Evolutionary conservation across 92 coral and sea anemone species (phyloP).

Genomic region (Bergia puertoricense): DNA sequence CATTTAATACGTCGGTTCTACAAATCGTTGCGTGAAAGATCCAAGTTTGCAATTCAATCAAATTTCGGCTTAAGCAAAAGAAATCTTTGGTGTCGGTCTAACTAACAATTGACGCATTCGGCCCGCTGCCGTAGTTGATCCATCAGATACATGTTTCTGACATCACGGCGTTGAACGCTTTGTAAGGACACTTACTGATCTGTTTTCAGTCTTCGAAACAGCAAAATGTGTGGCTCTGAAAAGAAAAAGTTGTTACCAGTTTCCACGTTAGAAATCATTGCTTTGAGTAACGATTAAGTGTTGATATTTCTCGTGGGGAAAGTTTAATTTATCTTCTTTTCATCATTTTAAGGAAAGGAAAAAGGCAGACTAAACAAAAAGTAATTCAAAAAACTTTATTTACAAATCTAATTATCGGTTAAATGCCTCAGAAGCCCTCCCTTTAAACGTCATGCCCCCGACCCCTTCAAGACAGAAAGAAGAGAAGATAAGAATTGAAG

Average conservation of each 20-base stretch:
- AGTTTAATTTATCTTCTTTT: too few relatives aligned
- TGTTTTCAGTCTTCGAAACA: conserved; percentile 27
- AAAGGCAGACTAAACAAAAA: too few relatives aligned
- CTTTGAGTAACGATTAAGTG: background rate
- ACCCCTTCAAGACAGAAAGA: too few relatives aligned
- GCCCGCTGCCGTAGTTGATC: background rate
- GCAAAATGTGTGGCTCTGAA: conserved; percentile 38
- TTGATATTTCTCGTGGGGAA: background rate
- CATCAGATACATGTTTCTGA: background rate
- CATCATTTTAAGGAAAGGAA: background rate
- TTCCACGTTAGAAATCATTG: background rate
- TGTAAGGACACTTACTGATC: background rate
- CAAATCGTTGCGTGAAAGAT: background rate
- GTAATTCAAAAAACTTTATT: too few relatives aligned
- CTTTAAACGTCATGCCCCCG: too few relatives aligned
- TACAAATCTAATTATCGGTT: background rate
- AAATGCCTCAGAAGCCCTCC: background rate
- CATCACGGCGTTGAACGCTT: too few relatives aligned
- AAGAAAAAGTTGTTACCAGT: background rate
- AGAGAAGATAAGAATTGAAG: too few relatives aligned
- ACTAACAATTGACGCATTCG: too few relatives aligned
- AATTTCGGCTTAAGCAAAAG: background rate
- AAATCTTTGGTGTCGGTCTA: background rate
- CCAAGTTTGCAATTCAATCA: background rate
- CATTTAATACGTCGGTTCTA: background rate